Base-by-base conservation (phyloP, 2,888 invertebrate species). In the Invenusta paracnida region DNA sequence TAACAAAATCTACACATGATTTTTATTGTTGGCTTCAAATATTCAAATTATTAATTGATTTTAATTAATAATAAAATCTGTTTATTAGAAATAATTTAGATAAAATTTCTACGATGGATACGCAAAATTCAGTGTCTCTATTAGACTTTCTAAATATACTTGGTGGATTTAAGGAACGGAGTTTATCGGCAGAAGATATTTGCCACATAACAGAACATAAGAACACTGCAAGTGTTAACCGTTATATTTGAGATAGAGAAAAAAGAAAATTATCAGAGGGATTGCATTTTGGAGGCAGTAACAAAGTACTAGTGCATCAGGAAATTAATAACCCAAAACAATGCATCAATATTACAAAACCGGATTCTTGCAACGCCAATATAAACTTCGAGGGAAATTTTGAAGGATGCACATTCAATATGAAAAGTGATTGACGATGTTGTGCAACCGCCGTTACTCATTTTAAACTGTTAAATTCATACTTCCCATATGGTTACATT, bases 261-360 rank as follows among this genome's bases (percentile, higher is more conserved):
- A 85, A 85, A 85, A 82, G 48, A 79, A 27, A 30, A 86, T 66
- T 84, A 30, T 30, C 0, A 82, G 30, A 82, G 83, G 67, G 30
- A 82, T 30, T 82, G 13, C 82, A 82, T 30, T 29, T 82, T 82
- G 82, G 82, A 82, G 30, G 29, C 29, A 81, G 29, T 67, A 25
- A n/a, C 48, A 66, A 86, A 27, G 48, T 11, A 73, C 73, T 73
- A 25, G 73, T 73, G 73, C 73, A 23, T 73, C 73, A 73, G 25
- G 27, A 73, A 73, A 73, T 73, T 23, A 73, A 73, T 73, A 73
- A 73, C 73, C 73, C 5, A 73, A 73, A 73, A 73, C 17, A 25
- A 73, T 73, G 73, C 73, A 73, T 73, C 73, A 73, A 23, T 73
- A 73, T 73, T 23, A 25, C 73, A 73, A 73, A 73, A 73, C 73